Conservation (phyloP, 1,140 invertebrate species). For the Elymnias hypermnestra region DNA sequence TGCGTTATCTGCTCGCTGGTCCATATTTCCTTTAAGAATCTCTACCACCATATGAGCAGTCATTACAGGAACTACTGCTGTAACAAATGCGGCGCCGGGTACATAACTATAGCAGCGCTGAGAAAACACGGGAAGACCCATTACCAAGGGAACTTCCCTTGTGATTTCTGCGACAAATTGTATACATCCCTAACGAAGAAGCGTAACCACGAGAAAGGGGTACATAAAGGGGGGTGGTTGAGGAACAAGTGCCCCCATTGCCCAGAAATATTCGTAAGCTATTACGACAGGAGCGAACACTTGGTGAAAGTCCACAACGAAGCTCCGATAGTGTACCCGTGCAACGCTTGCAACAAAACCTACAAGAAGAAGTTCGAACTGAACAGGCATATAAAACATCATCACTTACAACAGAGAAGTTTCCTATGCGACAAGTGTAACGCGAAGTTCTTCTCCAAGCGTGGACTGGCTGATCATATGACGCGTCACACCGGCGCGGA, state of each 20-base stretch:
- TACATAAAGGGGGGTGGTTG: slow-evolving; percentile 58
- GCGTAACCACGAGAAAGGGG: slow-evolving; percentile 62
- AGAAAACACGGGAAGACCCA: slow-evolving; percentile 64
- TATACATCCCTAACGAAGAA: slow-evolving; percentile 64
- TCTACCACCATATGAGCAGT: slow-evolving; percentile 67
- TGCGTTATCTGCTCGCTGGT: slow-evolving; percentile 60
- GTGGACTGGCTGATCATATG: slow-evolving; percentile 63
- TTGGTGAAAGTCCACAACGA: slow-evolving; percentile 64
- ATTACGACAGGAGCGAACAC: slow-evolving; percentile 65
- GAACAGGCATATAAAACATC: slow-evolving; percentile 63
- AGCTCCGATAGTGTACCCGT: slow-evolving; percentile 52
- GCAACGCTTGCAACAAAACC: slow-evolving; percentile 69
- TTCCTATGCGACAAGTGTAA: slow-evolving; percentile 69
- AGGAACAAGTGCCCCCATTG: slow-evolving; percentile 71
- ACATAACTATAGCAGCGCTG: slow-evolving; percentile 61
- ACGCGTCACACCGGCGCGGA: slow-evolving; percentile 54
- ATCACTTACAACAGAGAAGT: slow-evolving; percentile 67
- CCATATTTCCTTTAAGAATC: slow-evolving; percentile 63
- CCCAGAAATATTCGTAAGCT: slow-evolving; percentile 66
- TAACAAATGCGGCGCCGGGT: slow-evolving; percentile 59
- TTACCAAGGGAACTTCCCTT: slow-evolving; percentile 60
- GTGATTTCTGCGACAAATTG: slow-evolving; percentile 54
- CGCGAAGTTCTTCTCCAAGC: slow-evolving; percentile 65
- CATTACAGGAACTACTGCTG: slow-evolving; percentile 69
- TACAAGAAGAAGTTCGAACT: slow-evolving; percentile 67